Percentiles rank a stretch among this genome's conserved stretches.
Conservation (phyloP, 2,888 invertebrate species). For the Leptopilina myrica region DNA sequence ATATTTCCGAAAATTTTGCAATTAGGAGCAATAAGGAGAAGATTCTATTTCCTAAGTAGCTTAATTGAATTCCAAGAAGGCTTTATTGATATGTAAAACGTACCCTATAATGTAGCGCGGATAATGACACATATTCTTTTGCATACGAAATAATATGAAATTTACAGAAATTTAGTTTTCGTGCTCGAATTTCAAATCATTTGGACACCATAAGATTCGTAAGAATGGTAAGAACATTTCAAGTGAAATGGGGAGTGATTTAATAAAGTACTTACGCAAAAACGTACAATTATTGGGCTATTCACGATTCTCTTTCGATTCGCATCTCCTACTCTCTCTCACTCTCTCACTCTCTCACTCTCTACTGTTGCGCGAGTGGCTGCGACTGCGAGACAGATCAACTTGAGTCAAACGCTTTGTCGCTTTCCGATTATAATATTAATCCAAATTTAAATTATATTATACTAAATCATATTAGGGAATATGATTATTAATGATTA, state of each 20-base stretch:
- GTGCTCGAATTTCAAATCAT: conserved; percentile 6
- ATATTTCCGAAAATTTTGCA: background rate
- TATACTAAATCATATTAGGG: too few species aligned
- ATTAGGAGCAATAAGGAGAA: too few species aligned
- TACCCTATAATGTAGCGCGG: background rate
- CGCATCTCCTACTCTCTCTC: too few species aligned
- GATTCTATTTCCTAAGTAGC: background rate
- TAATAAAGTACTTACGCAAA: conserved; percentile 35
- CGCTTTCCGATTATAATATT: too few species aligned
- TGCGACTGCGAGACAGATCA: too few species aligned
- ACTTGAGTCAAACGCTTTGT: too few species aligned
- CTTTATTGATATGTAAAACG: conserved; percentile 5
- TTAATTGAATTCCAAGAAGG: conserved; percentile 1
- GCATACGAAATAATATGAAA: conserved; percentile 5
- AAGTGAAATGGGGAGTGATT: conserved; percentile 13
- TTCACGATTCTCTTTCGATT: too few species aligned
- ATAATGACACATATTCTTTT: background rate
- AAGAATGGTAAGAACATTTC: background rate
- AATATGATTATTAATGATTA: too few species aligned
- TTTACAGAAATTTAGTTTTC: background rate
- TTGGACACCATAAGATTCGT: background rate
- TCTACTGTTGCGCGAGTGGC: too few species aligned
- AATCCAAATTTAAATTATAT: too few species aligned
- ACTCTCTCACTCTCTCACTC: too few species aligned
- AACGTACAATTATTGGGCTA: conserved; percentile 29